Conservation (phyloP, 92 coral and sea anemone genomes). For the Heteractis magnifica region DNA sequence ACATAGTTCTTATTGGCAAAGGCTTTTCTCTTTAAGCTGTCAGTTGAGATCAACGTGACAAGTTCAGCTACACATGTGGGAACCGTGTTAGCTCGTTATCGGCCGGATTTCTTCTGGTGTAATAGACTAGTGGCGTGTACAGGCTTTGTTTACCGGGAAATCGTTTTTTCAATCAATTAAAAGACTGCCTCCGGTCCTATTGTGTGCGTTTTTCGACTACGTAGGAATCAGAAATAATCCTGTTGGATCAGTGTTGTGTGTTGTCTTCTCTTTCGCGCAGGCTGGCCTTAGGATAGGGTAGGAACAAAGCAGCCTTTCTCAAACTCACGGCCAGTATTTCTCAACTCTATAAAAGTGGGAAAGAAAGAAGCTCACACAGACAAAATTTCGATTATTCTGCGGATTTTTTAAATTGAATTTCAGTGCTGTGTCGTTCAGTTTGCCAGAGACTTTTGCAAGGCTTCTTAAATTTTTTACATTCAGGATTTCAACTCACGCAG, state of each 20-base stretch:
- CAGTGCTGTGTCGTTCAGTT: no score
- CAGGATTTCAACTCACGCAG: background rate
- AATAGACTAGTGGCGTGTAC: conserved; percentile 23
- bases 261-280: background rate
- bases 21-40: conserved; percentile 27
- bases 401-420: no score
- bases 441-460: no score
- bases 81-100: conserved; percentile 36
- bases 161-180: conserved; percentile 27
- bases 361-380: no score
- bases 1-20: conserved; percentile 23
- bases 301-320: background rate
- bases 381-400: no score
- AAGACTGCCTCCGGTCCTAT: conserved; percentile 27
- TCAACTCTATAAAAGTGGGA: no score
- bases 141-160: conserved; percentile 15
- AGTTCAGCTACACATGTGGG: conserved; percentile 11
- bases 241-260: background rate
- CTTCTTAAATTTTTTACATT: background rate
- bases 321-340: no score
- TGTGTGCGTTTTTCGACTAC: background rate
- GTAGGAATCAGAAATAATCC: conserved; percentile 1
- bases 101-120: conserved; percentile 27
- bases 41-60: conserved; percentile 15
- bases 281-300: background rate